phyloP scores from a whole-genome alignment of 1,140 invertebrate genomes.

The Macrobrachium nipponense region DNA sequence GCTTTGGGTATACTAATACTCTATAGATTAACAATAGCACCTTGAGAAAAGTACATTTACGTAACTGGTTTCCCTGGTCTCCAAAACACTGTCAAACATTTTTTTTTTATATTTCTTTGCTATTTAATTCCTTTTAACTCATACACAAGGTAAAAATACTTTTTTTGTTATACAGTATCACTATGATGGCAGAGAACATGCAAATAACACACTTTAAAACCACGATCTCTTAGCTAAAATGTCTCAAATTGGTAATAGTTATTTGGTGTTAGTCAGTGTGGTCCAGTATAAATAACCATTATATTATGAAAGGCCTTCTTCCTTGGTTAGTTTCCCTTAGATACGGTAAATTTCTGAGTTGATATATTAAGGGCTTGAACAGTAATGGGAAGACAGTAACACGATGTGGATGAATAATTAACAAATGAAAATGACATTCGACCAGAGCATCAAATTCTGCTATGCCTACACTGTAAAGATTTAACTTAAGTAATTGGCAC shows the following conservation, averaged over 20 bases:
- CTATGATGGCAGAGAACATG: constrained; percentile 23
- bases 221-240: constrained; percentile 11
- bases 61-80: not conserved
- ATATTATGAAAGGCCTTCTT: not conserved
- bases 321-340: constrained; percentile 19
- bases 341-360: constrained; percentile 32
- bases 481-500: not conserved
- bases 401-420: constrained; percentile 17
- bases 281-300: not conserved
- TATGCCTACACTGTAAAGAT: constrained; percentile 1
- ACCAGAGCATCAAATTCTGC: constrained; percentile 18
- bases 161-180: constrained; percentile 19
- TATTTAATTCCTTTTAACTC: constrained; percentile 1
- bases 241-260: constrained; percentile 18
- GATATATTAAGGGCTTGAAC: constrained; percentile 37
- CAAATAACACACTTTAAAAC: constrained; percentile 24
- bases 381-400: constrained; percentile 42
- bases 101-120: not conserved
- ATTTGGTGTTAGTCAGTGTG: constrained; percentile 30
- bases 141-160: constrained; percentile 8
- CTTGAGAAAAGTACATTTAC: not conserved
- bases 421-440: constrained; percentile 29
- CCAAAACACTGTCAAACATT: constrained; percentile 21
- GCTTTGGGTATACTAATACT: not conserved
- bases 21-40: not conserved